Evolutionary conservation across 1,140 invertebrate genomes (phyloP).

Genomic region (Rhagoletis pomonella): DNA sequence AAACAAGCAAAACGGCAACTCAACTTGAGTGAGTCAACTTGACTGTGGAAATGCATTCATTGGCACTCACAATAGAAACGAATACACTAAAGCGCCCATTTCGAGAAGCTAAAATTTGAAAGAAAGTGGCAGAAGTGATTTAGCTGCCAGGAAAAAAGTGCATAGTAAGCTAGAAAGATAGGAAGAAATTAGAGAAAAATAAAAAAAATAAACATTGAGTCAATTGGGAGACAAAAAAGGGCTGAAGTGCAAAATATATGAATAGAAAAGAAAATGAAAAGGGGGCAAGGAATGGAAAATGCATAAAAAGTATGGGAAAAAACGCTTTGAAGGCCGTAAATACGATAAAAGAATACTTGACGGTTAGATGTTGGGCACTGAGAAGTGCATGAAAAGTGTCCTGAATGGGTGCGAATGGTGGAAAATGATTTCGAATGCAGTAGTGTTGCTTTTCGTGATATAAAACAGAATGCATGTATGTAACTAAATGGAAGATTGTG

Average conservation of each 20-base stretch:
- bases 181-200: neutral
- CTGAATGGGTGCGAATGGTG: constrained; percentile 16
- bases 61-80: constrained; percentile 17
- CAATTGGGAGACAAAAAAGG: neutral
- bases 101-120: constrained; percentile 38
- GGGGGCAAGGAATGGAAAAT: neutral
- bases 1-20: neutral
- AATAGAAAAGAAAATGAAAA: neutral
- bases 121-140: constrained; percentile 31
- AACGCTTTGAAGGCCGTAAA: constrained; percentile 7
- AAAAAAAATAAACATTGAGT: neutral
- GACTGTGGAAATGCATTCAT: constrained; percentile 49
- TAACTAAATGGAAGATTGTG: too few species aligned
- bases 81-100: constrained; percentile 20
- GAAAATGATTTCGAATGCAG: constrained; percentile 32
- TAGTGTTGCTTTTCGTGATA: neutral
- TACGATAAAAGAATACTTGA: neutral
- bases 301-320: neutral
- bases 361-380: neutral
- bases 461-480: too few species aligned
- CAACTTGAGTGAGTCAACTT: constrained; percentile 44
- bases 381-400: neutral
- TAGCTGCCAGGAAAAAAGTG: neutral
- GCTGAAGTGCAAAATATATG: neutral
- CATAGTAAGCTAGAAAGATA: neutral